Conservation (phyloP, 2,888 invertebrate species). For the Nemoura dubitans region DNA sequence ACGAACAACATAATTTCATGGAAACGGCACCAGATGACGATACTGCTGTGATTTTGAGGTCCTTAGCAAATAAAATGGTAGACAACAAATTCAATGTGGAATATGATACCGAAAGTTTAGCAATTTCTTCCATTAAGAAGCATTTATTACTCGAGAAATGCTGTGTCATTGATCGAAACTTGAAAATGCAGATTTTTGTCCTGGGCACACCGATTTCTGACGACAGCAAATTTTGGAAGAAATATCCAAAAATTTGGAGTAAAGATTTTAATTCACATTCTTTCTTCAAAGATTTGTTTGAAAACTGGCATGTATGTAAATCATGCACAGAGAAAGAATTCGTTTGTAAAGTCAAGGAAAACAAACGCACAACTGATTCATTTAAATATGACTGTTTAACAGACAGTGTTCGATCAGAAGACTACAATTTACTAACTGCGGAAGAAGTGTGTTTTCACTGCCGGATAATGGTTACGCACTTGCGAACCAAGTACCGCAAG, state of each 20-base stretch:
- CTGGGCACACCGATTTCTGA: background rate
- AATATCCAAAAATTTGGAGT: constrained; percentile 8
- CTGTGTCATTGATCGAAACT: background rate
- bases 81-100: constrained; percentile 15
- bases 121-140: background rate
- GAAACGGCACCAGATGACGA: background rate
- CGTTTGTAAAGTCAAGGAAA: background rate
- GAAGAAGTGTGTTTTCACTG: background rate
- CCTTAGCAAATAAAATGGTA: background rate
- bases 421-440: background rate
- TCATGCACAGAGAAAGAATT: background rate
- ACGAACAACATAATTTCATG: background rate
- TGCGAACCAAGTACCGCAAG: background rate
- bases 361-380: background rate
- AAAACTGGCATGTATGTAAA: constrained; percentile 31
- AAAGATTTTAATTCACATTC: background rate
- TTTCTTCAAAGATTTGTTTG: constrained; percentile 34
- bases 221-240: background rate
- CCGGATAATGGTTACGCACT: background rate
- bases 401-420: constrained; percentile 1
- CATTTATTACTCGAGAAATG: constrained; percentile 4
- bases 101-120: constrained; percentile 9
- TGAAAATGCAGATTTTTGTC: background rate
- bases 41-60: background rate
- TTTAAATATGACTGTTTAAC: constrained; percentile 3